Conservation (phyloP, 35 echinoderm and acorn worm genomes). For the Ptychodera flava region DNA sequence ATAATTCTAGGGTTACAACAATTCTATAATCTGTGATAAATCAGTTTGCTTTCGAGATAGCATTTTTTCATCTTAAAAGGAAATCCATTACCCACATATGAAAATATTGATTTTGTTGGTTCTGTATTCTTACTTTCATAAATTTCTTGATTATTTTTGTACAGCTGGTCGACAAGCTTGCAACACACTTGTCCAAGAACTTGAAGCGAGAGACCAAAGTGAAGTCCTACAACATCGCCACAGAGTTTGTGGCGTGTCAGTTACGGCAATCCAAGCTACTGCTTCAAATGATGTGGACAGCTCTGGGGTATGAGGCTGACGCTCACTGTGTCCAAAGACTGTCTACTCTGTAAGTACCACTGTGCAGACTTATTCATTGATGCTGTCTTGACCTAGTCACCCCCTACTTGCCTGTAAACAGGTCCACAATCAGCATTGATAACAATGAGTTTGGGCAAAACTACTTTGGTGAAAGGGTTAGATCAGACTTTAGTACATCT, state of each 20-base stretch:
- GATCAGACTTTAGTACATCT: too few relatives aligned
- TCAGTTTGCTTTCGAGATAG: background rate
- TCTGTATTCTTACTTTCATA: background rate
- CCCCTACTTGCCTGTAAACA: too few relatives aligned
- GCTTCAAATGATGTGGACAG: background rate
- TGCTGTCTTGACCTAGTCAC: too few relatives aligned
- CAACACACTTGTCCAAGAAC: background rate
- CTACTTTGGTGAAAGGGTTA: too few relatives aligned
- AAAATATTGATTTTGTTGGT: background rate
- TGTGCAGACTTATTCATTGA: too few relatives aligned
- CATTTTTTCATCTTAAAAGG: background rate
- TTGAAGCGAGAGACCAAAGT: background rate
- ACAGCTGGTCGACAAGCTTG: slow-evolving; percentile 3
- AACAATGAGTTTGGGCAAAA: too few relatives aligned
- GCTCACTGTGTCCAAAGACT: background rate
- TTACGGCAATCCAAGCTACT: slow-evolving; percentile 12
- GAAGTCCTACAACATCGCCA: background rate
- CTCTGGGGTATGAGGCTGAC: background rate
- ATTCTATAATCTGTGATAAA: background rate
- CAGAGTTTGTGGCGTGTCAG: background rate
- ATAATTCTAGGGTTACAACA: background rate
- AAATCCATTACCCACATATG: too few relatives aligned
- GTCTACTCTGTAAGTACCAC: background rate
- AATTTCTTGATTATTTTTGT: too few relatives aligned
- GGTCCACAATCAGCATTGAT: too few relatives aligned